A percentile compares a stretch with the other conserved stretches of the same genome.
Conservation (phyloP, 2,888 invertebrate species). For the Macropis europaea region DNA sequence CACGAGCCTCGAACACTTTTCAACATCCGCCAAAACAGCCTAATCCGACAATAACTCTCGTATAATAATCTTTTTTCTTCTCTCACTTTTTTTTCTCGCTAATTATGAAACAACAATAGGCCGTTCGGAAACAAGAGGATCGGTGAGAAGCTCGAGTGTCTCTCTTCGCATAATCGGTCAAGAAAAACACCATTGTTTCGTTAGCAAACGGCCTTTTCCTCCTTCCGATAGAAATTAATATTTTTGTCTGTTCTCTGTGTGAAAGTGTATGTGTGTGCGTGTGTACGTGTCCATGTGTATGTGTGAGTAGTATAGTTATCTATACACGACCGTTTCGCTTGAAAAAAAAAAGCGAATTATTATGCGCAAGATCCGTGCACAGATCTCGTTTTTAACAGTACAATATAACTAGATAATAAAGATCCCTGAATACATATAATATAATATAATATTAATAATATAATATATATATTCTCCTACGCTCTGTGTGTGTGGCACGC, state of each 20-base stretch:
- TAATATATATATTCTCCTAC: constrained; percentile 56
- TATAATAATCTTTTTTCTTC: background rate
- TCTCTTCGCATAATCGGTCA: background rate
- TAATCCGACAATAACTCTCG: background rate
- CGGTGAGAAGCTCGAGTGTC: background rate
- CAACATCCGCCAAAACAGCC: constrained; percentile 15
- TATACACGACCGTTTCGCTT: constrained; percentile 37
- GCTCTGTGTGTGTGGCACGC: constrained; percentile 66
- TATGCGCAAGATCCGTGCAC: constrained; percentile 54
- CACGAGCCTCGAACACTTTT: background rate
- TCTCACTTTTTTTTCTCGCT: background rate
- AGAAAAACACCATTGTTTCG: constrained; percentile 26
- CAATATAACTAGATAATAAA: constrained; percentile 77
- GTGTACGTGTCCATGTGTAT: no score
- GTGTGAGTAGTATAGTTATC: constrained; percentile 35
- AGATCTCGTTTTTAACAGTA: constrained; percentile 64
- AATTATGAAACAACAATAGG: constrained; percentile 1
- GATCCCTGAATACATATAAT: constrained; percentile 77
- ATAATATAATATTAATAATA: constrained; percentile 51
- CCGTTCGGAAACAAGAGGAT: background rate
- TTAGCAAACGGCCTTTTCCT: constrained; percentile 21
- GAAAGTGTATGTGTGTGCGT: no score
- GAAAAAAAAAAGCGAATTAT: constrained; percentile 40
- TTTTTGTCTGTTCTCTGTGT: no score
- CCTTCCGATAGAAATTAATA: no score